Conservation (phyloP, 2,113 vertebrate species). For the Microtus pennsylvanicus region DNA sequence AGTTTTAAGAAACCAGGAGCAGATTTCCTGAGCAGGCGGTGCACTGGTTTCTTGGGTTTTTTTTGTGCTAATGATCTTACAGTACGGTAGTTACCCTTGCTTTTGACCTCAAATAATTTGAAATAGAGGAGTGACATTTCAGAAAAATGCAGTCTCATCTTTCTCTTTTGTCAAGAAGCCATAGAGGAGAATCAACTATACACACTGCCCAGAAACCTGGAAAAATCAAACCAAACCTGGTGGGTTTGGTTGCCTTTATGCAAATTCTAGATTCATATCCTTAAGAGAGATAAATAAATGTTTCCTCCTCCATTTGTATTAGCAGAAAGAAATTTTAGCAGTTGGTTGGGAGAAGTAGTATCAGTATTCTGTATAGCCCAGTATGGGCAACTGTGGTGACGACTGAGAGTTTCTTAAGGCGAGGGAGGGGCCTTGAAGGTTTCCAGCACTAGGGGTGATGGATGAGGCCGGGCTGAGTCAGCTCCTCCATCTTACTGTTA, state of each 20-base stretch:
- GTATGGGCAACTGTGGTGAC: not conserved
- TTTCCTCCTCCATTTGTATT: not conserved
- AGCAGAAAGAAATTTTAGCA: not conserved
- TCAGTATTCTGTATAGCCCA: not conserved
- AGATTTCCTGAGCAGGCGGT: not conserved
- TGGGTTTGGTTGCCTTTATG: not conserved
- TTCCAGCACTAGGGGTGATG: not conserved
- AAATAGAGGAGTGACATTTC: not conserved
- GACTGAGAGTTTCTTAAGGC: not conserved
- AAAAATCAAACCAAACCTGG: not conserved
- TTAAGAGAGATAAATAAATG: not conserved
- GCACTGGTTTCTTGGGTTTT: not conserved
- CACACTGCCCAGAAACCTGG: fast-evolving
- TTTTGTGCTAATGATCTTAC: not conserved
- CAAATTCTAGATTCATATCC: not conserved
- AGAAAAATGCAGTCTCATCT: not conserved
- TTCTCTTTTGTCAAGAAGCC: not conserved
- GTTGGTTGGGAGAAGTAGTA: not conserved
- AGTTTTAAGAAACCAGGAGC: not conserved
- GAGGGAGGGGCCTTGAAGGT: not conserved
- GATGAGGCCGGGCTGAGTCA: too few relatives aligned
- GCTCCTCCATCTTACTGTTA: not conserved
- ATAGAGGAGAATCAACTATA: fast-evolving
- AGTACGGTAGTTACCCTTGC: not conserved
- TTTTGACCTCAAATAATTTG: not conserved